These are phyloP conservation scores for Acanthornis magna DNA, from an alignment of 2,797 vertebrate species.

Conservation along the genomic window DNA sequence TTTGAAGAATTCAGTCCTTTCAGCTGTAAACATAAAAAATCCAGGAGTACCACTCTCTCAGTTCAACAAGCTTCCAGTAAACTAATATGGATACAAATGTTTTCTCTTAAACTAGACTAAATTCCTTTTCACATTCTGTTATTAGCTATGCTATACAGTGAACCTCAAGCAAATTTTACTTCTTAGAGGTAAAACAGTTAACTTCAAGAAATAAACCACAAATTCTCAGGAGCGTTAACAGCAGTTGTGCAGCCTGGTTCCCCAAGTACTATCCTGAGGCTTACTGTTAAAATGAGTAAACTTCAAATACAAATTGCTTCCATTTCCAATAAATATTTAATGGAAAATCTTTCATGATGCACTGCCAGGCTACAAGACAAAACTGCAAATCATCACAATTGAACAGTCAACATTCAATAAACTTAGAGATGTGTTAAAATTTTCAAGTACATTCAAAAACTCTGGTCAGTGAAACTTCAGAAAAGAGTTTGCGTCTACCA, in stretches of 20 bases:
- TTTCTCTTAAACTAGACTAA: neutral
- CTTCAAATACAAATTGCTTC: neutral
- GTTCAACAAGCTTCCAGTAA: neutral
- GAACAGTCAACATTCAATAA: neutral
- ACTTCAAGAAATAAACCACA: neutral
- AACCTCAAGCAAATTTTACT: neutral
- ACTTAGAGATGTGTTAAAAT: neutral
- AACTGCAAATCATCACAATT: neutral
- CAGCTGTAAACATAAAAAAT: neutral
- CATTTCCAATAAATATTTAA: neutral
- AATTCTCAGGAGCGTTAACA: neutral
- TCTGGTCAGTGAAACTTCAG: neutral
- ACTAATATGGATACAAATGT: neutral
- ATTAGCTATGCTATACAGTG: neutral
- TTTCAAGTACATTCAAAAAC: neutral
- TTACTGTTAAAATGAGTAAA: neutral
- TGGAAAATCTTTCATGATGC: neutral
- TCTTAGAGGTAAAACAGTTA: neutral
- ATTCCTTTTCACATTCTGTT: neutral
- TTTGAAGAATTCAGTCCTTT: neutral
- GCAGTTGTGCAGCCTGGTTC: neutral
- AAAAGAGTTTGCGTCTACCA: neutral
- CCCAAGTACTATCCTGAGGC: neutral
- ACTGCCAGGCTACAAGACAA: neutral
- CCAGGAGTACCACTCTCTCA: neutral